A percentile compares a stretch with the other conserved stretches of the same genome.
Conservation (phyloP, 2,113 vertebrate genomes). For the Galeopterus variegatus region DNA sequence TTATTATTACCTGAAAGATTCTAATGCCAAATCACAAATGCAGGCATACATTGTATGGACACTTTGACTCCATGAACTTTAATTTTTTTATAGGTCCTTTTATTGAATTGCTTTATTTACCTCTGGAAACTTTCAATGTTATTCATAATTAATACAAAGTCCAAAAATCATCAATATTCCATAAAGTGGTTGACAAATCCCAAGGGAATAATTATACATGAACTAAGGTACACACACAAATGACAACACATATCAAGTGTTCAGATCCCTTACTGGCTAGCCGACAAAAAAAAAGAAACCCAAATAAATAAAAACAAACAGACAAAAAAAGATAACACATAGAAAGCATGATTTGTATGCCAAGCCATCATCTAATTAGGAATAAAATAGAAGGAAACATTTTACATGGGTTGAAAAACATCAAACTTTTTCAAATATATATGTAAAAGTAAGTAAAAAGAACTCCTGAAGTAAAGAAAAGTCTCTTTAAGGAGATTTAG, state of each 20-base stretch:
- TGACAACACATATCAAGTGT: background rate
- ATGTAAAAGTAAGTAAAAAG: background rate
- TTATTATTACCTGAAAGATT: background rate
- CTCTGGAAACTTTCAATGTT: background rate
- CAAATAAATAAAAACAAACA: too few species aligned
- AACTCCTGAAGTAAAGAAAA: background rate
- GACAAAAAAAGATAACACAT: background rate
- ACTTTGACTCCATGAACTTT: background rate
- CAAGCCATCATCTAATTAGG: constrained; percentile 37
- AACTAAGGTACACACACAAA: background rate
- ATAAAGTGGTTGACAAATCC: background rate
- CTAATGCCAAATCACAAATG: background rate
- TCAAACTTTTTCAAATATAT: background rate
- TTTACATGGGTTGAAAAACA: background rate
- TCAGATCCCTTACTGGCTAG: too few species aligned
- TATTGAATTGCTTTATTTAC: background rate
- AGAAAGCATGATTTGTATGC: background rate
- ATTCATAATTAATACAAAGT: background rate
- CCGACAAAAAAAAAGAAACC: too few species aligned
- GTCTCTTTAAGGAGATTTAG: background rate
- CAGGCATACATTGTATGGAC: background rate
- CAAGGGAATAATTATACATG: background rate
- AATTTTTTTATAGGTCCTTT: background rate
- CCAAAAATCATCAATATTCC: background rate
- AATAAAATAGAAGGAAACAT: background rate